Conservation (phyloP, 2,113 vertebrate genomes). For the Syrrhaptes paradoxus region DNA sequence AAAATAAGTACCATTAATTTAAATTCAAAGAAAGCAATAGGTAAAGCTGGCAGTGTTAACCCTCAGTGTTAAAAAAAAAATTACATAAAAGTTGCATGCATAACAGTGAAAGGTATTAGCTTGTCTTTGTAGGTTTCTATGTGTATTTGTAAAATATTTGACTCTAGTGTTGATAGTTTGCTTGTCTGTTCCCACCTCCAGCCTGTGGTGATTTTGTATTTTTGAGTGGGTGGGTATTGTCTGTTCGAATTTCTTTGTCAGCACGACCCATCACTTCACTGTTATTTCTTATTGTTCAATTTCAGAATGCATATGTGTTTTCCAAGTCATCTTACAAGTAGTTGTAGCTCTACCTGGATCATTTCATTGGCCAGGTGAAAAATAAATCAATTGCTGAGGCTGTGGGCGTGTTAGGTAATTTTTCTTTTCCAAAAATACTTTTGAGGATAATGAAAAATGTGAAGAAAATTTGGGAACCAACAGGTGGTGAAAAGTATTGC, state of each 20-base stretch:
- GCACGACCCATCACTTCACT: not conserved
- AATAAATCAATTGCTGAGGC: not conserved
- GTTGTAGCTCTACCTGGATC: not conserved
- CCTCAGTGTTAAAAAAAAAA: not conserved
- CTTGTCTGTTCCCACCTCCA: not conserved
- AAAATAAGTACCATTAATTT: constrained; percentile 30
- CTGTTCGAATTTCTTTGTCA: not conserved
- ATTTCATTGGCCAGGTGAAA: not conserved
- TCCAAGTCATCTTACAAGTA: not conserved
- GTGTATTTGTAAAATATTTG: not conserved
- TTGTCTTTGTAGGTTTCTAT: not conserved
- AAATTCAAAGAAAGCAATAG: not conserved
- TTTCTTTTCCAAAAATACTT: not conserved
- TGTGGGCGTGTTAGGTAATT: not conserved
- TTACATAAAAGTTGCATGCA: not conserved
- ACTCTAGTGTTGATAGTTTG: not conserved
- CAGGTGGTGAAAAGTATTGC: not conserved
- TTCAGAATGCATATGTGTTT: not conserved
- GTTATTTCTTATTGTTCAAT: not conserved
- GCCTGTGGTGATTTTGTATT: not conserved
- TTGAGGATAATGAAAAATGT: not conserved
- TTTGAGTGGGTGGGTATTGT: not conserved
- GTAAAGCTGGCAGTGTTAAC: constrained; percentile 14
- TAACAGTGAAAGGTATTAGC: not conserved
- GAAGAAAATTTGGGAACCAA: not conserved